Conservation (phyloP, 2,888 invertebrate species). For the Bimastos eiseni region DNA sequence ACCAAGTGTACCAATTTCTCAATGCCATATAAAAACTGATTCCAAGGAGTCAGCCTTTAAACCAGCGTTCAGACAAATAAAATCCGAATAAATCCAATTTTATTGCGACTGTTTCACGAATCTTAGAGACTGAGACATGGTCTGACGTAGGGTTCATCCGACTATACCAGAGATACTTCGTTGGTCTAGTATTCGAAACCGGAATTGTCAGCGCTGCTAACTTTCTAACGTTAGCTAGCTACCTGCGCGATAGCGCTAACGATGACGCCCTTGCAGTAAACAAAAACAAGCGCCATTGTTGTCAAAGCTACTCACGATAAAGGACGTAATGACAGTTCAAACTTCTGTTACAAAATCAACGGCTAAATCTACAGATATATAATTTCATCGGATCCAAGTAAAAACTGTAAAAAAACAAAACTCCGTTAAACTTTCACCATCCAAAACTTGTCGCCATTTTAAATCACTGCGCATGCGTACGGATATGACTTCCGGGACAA, state of each 20-base stretch:
- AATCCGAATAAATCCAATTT: not conserved
- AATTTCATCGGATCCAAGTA: not conserved
- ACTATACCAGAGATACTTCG: not conserved
- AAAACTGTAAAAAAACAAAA: conserved; percentile 2
- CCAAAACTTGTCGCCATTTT: conserved; percentile 4
- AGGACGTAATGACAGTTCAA: not conserved
- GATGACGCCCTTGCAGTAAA: conserved; percentile 6
- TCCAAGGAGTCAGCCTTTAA: not conserved
- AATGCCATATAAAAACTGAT: not conserved
- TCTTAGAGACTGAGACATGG: not conserved
- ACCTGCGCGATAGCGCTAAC: not conserved
- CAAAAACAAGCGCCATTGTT: not conserved
- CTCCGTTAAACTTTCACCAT: not conserved
- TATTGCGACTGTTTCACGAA: not conserved
- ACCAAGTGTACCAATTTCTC: not conserved
- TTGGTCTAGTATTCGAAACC: not conserved
- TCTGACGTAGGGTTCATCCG: not conserved
- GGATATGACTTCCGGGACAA: not conserved
- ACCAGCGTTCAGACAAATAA: not conserved
- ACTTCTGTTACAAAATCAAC: not conserved
- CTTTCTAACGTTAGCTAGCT: not conserved
- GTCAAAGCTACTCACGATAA: not conserved
- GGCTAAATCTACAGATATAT: not conserved
- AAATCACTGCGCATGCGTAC: not conserved
- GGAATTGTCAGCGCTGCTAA: not conserved